These are phyloP conservation scores for Geophilus truncorum DNA, from an alignment of 2,888 invertebrate genomes.

Conservation along the genomic window DNA sequence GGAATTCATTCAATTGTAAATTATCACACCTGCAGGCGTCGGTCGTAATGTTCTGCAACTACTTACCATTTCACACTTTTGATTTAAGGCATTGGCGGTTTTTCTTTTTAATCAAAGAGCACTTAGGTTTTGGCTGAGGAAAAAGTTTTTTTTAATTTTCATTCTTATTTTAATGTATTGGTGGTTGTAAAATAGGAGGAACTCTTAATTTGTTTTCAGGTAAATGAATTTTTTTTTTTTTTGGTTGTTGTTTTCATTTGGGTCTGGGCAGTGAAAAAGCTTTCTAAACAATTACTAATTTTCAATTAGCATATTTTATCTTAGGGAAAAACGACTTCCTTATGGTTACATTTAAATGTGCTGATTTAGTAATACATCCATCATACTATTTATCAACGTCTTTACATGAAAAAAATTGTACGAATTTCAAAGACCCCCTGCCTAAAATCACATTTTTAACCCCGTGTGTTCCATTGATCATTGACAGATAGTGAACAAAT, in stretches of 20 bases:
- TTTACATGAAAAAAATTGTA: not conserved
- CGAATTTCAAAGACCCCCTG: not conserved
- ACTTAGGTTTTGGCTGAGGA: not conserved
- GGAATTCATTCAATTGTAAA: conserved; percentile 1
- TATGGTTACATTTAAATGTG: not conserved
- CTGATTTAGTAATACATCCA: conserved; percentile 7
- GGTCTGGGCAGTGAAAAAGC: not conserved
- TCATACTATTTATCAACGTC: conserved; percentile 18
- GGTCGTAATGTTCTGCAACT: not conserved
- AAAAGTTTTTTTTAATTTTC: not conserved
- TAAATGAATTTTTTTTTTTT: not conserved
- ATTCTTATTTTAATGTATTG: not conserved
- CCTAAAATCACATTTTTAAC: conserved; percentile 6
- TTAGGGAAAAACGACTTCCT: not conserved
- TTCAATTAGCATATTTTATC: conserved; percentile 13
- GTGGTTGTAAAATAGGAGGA: not conserved
- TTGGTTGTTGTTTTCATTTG: too few species aligned
- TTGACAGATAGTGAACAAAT: not conserved
- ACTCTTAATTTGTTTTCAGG: not conserved
- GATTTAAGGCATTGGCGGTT: not conserved
- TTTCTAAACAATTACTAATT: not conserved
- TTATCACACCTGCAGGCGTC: conserved; percentile 12
- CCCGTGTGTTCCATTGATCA: not conserved
- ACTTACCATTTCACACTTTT: conserved; percentile 19
- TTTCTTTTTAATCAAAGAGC: not conserved